Conservation (phyloP, 2,888 invertebrate species). For the Cremastobaeus sp. region DNA sequence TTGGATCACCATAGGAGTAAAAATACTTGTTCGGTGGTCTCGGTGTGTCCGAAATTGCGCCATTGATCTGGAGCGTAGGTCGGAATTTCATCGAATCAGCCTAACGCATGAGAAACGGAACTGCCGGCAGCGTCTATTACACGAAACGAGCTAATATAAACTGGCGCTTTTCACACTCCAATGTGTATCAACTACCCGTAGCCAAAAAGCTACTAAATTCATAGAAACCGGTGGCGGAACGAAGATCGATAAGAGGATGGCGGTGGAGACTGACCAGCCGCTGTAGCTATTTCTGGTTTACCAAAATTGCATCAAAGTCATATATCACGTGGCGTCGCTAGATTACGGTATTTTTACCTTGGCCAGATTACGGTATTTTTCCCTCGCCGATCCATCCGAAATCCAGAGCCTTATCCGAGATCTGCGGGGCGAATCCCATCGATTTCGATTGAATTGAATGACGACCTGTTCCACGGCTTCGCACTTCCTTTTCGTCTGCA, state of each 20-base stretch:
- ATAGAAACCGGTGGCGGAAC: conserved; percentile 48
- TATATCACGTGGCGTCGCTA: conserved; percentile 45
- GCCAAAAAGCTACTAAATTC: conserved; percentile 57
- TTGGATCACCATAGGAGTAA: too few relatives aligned
- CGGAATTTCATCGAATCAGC: conserved; percentile 24
- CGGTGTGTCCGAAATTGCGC: too few relatives aligned
- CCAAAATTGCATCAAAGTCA: conserved; percentile 54
- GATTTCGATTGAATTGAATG: conserved; percentile 58
- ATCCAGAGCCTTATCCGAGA: conserved; percentile 47
- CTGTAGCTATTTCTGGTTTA: conserved; percentile 48
- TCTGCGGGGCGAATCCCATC: conserved; percentile 37
- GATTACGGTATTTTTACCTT: conserved; percentile 51
- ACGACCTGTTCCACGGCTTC: conserved; percentile 33
- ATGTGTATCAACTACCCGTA: conserved; percentile 43
- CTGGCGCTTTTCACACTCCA: conserved; percentile 51
- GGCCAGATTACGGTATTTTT: not conserved
- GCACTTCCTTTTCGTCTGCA: conserved; percentile 37
- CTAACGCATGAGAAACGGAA: conserved; percentile 30
- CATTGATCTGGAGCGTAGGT: too few relatives aligned
- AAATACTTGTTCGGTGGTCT: too few relatives aligned
- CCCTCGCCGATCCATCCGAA: conserved; percentile 4
- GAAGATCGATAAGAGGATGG: conserved; percentile 50
- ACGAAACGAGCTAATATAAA: conserved; percentile 50
- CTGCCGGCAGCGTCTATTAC: conserved; percentile 38
- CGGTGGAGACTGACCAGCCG: conserved; percentile 17